Evolutionary conservation across 2,888 invertebrate genomes (phyloP).

Genomic region (Phasia obesa): DNA sequence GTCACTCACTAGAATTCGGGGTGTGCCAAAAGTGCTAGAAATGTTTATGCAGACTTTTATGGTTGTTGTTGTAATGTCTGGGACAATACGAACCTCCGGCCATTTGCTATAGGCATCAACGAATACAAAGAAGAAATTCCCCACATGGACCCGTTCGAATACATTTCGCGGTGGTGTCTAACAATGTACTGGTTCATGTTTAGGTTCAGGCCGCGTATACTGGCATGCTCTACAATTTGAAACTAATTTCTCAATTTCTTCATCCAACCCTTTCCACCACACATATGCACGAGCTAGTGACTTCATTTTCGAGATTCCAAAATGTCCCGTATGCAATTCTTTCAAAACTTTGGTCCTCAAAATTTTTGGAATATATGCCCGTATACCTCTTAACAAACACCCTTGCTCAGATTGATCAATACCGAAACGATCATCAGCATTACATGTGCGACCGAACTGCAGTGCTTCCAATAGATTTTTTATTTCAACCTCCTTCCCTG

Average conservation of each 20-base stretch:
- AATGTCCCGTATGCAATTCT: neutral
- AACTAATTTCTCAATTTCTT: conserved; percentile 1
- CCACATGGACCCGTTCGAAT: conserved; percentile 56
- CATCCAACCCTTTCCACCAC: conserved; percentile 6
- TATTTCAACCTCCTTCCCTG: too few species aligned
- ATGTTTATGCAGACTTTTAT: conserved; percentile 55
- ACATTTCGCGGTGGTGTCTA: too few species aligned
- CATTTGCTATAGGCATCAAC: conserved; percentile 70
- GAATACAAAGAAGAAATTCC: conserved; percentile 23
- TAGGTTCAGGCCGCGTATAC: neutral
- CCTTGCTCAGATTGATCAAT: too few species aligned
- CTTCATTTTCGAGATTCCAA: neutral
- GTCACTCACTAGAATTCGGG: conserved; percentile 48
- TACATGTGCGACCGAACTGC: too few species aligned
- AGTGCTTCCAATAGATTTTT: too few species aligned
- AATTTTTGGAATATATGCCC: too few species aligned
- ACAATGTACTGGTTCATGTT: neutral
- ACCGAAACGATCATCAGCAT: too few species aligned
- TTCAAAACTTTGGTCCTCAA: neutral
- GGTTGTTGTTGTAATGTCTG: conserved; percentile 59
- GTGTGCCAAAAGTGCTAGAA: conserved; percentile 54
- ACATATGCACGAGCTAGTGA: neutral
- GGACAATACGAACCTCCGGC: conserved; percentile 68
- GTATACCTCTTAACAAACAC: too few species aligned
- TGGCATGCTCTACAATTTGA: neutral